These are phyloP conservation scores for Bombus superbus DNA, from an alignment of 1,140 invertebrate genomes.

Conservation along the genomic window DNA sequence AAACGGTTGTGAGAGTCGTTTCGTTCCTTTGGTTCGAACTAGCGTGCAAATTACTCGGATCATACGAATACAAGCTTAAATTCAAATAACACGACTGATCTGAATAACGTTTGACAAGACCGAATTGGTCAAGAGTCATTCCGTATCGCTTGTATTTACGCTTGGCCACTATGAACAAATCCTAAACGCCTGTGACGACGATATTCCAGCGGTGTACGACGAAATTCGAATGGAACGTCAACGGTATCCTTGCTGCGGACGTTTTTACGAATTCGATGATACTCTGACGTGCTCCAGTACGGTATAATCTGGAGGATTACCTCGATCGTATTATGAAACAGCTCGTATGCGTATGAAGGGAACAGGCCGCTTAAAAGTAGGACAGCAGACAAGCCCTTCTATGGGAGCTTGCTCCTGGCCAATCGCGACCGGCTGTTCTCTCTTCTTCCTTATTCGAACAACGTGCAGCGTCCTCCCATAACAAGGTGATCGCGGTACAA, in stretches of 20 bases:
- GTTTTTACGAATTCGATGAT: no score
- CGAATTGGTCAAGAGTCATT: background rate
- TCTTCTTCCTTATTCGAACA: constrained; percentile 59
- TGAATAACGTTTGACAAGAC: background rate
- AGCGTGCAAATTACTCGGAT: background rate
- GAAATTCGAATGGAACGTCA: background rate
- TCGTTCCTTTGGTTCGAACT: background rate
- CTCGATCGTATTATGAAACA: background rate
- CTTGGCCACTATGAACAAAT: background rate
- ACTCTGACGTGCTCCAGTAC: background rate
- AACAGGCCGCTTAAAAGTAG: constrained; percentile 72
- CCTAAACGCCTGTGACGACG: background rate
- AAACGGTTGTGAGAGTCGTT: background rate
- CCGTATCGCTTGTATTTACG: background rate
- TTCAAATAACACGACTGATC: background rate
- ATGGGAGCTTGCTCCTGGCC: constrained; percentile 70
- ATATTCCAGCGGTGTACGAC: background rate
- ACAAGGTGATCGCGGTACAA: constrained; percentile 44
- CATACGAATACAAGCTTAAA: background rate
- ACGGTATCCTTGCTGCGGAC: background rate
- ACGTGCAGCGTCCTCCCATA: background rate
- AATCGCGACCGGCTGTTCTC: constrained; percentile 58
- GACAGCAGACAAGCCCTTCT: constrained; percentile 75
- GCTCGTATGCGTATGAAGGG: constrained; percentile 19
- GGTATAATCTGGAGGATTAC: no score